Base-by-base conservation (phyloP, 1,140 invertebrate genomes). In the Leptinotarsa undecemlineata region DNA sequence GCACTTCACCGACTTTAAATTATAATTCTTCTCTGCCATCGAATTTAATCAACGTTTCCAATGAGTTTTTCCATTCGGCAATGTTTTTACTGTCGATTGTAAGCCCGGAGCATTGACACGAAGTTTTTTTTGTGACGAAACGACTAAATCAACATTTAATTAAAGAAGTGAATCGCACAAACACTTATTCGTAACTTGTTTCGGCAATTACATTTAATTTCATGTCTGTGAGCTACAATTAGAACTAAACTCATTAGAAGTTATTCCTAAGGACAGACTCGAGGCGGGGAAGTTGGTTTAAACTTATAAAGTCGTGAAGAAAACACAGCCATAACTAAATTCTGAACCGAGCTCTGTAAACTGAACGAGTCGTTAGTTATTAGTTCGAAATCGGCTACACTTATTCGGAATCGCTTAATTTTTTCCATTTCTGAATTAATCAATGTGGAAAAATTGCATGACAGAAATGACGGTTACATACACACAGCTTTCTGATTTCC, bases 171-270 rank as follows among this genome's bases (percentile, higher is more conserved):
- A 42, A 68, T 68, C 17, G 66, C 66, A 19, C 11, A 68, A 68
- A 42, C 42, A 68, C 42, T 42, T 68, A 68, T 68, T 68, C 23
- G n/a, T 20, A 6, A 13, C 42, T 19, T 68, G 33, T 68, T 42
- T 68, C 33, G 33, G 66, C 48, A 68, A 68, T 68, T 68, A 68
- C 23, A 68, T 68, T 68, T n/a, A 68, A 42, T 68, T 57, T 42
- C n/a, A 47, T 68, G 66, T 68, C 66, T 42, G 66, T 68, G 33
- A 42, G 66, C n/a, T 68, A 68, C 42, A 68, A 68, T 68, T 68
- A 68, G 66, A 68, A 68, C 66, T 68, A 68, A 68, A 68, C 66
- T 68, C 66, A 14, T 68, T 68, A 68, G 66, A 68, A 68, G 23
- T 68, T 68, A 14, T 57, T 57, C n/a, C 63, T 42, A 14, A 68